These are phyloP conservation scores for Micronycteris hirsuta DNA, from an alignment of 2,113 vertebrate genomes.

Conservation along the genomic window DNA sequence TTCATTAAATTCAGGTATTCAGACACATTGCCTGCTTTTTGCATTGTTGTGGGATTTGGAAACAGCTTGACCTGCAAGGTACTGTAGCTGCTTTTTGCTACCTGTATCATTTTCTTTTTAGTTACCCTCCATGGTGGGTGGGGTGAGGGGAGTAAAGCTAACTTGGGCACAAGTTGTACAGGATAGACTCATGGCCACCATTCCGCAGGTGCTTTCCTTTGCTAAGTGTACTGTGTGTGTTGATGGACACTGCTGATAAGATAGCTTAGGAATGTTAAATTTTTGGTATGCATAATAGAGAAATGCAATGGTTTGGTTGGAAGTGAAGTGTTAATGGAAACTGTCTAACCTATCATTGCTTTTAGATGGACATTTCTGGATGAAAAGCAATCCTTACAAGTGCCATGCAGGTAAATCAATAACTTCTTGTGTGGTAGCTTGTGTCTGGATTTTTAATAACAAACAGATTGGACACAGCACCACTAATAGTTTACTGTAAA, in stretches of 20 bases:
- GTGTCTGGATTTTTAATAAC: constrained; percentile 52
- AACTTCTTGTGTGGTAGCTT: constrained; percentile 35
- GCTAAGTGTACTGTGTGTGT: neutral
- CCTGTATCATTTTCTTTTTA: constrained; percentile 13
- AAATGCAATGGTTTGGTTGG: neutral
- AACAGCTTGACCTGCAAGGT: neutral
- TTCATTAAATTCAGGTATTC: constrained; percentile 31
- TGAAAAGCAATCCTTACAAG: constrained; percentile 28
- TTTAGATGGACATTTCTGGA: constrained; percentile 35
- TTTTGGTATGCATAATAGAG: neutral
- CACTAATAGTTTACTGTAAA: constrained; percentile 40
- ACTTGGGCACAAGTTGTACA: neutral
- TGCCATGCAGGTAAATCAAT: constrained; percentile 33
- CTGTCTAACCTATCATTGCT: constrained; percentile 15
- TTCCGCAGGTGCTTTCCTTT: neutral
- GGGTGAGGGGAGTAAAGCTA: neutral
- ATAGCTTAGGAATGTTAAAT: neutral
- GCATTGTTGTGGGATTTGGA: constrained; percentile 23
- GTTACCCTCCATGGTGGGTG: neutral
- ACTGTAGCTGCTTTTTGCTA: neutral
- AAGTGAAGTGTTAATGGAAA: constrained; percentile 39
- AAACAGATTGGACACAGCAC: neutral
- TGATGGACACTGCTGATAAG: neutral
- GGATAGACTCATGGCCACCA: neutral
- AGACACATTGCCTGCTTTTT: neutral